Evolutionary conservation across 2,888 invertebrate genomes (phyloP).

Genomic region (Drosophila meridionalis): DNA sequence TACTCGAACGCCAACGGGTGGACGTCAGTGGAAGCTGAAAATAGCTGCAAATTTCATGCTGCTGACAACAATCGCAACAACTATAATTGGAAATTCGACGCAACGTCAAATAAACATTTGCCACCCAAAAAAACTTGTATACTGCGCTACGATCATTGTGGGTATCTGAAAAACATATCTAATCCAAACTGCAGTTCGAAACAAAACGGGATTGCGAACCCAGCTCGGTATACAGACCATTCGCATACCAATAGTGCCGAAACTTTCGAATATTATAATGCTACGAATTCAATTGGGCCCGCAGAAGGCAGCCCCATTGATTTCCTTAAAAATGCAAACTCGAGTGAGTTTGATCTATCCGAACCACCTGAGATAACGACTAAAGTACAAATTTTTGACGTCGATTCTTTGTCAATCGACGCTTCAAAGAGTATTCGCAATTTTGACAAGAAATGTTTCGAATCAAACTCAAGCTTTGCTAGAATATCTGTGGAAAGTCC

Average conservation of each 20-base stretch:
- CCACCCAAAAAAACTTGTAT: conserved; percentile 52
- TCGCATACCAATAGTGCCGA: conserved; percentile 5
- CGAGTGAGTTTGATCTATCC: conserved; percentile 3
- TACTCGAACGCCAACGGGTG: conserved; percentile 7
- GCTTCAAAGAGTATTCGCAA: conserved; percentile 65
- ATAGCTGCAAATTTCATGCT: conserved; percentile 36
- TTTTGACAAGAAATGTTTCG: conserved; percentile 63
- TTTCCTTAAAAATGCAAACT: background rate
- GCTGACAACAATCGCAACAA: conserved; percentile 46
- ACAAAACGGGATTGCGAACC: conserved; percentile 6
- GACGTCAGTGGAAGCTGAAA: conserved; percentile 42
- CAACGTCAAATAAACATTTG: conserved; percentile 17
- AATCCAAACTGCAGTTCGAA: conserved; percentile 6
- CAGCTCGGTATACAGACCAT: background rate
- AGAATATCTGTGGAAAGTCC: conserved; percentile 30
- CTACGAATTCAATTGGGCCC: background rate
- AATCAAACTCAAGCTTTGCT: conserved; percentile 52
- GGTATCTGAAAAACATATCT: conserved; percentile 68
- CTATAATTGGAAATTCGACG: conserved; percentile 55
- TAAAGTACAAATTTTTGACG: conserved; percentile 21
- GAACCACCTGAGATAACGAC: conserved; percentile 10
- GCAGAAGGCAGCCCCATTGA: background rate
- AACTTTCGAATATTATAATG: conserved; percentile 25
- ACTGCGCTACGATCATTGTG: conserved; percentile 80
- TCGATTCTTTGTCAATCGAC: conserved; percentile 32